phyloP scores from a whole-genome alignment of 2,797 vertebrate species.

The Chloroceryle amazona region DNA sequence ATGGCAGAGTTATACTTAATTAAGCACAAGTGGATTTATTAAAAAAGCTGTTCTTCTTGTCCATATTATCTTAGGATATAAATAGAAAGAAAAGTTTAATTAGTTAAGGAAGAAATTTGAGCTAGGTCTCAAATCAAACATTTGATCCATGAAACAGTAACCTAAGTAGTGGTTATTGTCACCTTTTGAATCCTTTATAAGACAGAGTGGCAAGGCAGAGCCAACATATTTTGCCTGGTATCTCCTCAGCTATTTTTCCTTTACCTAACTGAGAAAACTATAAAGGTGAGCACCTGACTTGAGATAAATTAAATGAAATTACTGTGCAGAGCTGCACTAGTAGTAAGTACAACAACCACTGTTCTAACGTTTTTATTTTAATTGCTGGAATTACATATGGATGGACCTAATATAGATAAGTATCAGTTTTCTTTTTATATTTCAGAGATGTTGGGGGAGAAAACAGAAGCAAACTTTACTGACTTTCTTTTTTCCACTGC shows the following conservation, averaged over 20 bases:
- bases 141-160: constrained; percentile 91
- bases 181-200: constrained; percentile 91
- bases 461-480: background rate
- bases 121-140: constrained; percentile 83
- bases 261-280: constrained; percentile 52
- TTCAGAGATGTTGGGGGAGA: background rate
- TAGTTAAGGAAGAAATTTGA: constrained; percentile 90
- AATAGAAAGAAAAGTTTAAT: constrained; percentile 88
- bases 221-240: constrained; percentile 65
- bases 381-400: constrained; percentile 11
- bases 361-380: background rate
- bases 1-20: constrained; percentile 25
- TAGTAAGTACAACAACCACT: background rate
- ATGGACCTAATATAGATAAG: background rate
- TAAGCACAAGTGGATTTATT: constrained; percentile 40
- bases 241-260: constrained; percentile 45
- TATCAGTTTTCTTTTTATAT: constrained; percentile 23
- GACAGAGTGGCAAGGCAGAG: constrained; percentile 71
- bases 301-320: constrained; percentile 19
- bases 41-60: constrained; percentile 18
- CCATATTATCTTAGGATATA: constrained; percentile 79
- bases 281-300: constrained; percentile 70
- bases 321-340: background rate
- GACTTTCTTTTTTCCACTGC: background rate
- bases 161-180: constrained; percentile 89